Evolutionary conservation across 2,113 vertebrate species (phyloP).

Genomic region (Forbesichthys papilliferus): DNA sequence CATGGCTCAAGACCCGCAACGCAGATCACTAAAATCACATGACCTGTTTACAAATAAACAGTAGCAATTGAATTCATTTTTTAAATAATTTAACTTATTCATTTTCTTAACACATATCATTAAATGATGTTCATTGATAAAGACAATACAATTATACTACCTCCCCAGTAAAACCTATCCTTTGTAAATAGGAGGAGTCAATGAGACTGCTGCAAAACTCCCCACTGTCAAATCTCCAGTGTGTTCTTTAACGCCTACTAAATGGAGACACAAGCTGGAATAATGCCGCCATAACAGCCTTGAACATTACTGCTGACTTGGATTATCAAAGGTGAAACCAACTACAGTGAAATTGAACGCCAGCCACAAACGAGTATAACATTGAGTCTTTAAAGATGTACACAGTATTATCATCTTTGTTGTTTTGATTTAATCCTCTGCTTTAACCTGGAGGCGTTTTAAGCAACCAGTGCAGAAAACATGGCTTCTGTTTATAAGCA

Average conservation of each 20-base stretch:
- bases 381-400: background rate
- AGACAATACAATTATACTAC: background rate
- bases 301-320: conserved; percentile 3
- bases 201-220: conserved; percentile 9
- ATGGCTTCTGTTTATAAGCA: background rate
- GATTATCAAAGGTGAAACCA: background rate
- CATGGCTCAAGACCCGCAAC: background rate
- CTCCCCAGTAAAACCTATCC: conserved; percentile 18
- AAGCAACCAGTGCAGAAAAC: conserved; percentile 7
- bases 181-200: conserved; percentile 21
- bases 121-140: background rate
- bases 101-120: background rate
- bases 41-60: background rate
- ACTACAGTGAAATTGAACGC: background rate
- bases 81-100: background rate
- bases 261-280: conserved; percentile 10
- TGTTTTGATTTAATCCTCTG: conserved; percentile 18
- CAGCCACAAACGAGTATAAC: background rate
- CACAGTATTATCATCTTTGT: conserved; percentile 7
- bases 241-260: background rate
- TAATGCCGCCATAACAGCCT: background rate
- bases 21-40: conserved; percentile 5
- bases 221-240: conserved; percentile 3
- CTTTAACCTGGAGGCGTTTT: background rate
- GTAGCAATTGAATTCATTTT: background rate